Conservation (phyloP, 2,888 invertebrate species). For the Tuberolachnus salignus region DNA sequence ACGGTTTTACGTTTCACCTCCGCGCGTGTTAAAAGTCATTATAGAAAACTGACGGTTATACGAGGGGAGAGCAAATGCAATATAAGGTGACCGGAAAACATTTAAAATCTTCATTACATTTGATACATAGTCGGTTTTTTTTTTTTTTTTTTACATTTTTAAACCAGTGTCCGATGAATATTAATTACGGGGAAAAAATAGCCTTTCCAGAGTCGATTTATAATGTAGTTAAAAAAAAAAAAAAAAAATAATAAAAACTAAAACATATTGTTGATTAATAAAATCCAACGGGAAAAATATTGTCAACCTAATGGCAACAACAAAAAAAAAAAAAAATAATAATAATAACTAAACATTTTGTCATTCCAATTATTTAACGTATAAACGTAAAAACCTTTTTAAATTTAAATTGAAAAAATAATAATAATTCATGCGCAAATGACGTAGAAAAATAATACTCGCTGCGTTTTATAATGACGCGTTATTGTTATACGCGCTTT, state of each 20-base stretch:
- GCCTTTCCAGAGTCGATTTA: slow-evolving; percentile 14
- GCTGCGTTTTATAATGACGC: not conserved
- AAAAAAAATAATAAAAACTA: too few relatives aligned
- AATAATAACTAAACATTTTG: not conserved
- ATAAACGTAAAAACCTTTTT: not conserved
- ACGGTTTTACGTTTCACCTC: slow-evolving; percentile 11
- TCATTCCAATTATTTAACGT: not conserved
- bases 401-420: too few relatives aligned
- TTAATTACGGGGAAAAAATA: slow-evolving; percentile 12
- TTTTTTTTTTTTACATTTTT: too few relatives aligned
- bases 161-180: slow-evolving; percentile 7
- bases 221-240: slow-evolving; percentile 10
- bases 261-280: slow-evolving; percentile 26
- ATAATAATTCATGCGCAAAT: too few relatives aligned
- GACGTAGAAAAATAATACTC: not conserved
- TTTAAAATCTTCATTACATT: slow-evolving; percentile 49
- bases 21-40: slow-evolving; percentile 19
- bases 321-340: not conserved
- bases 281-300: slow-evolving; percentile 27
- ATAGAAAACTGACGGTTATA: slow-evolving; percentile 28
- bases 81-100: slow-evolving; percentile 24
- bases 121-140: not conserved
- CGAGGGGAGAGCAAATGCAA: not conserved
- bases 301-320: not conserved
- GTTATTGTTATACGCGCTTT: too few relatives aligned